These are phyloP conservation scores for Cheirogaleus medius DNA, from an alignment of 2,113 vertebrate species.

Conservation along the genomic window DNA sequence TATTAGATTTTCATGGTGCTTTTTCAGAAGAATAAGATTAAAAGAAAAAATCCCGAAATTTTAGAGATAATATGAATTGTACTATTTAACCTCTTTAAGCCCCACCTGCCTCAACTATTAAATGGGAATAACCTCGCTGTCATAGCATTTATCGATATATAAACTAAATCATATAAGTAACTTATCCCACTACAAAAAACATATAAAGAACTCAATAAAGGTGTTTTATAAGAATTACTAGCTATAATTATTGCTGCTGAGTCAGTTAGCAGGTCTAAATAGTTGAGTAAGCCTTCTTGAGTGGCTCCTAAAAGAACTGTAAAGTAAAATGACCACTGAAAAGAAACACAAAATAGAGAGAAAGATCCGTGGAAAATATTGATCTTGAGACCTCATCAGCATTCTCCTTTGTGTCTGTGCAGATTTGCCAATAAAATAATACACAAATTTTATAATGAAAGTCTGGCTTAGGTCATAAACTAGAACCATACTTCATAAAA, in stretches of 20 bases:
- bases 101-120: neutral
- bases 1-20: neutral
- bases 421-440: constrained; percentile 33
- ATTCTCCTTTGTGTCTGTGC: constrained; percentile 26
- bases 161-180: constrained; percentile 35
- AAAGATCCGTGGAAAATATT: constrained; percentile 34
- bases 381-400: neutral
- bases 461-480: neutral
- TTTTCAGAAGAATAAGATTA: neutral
- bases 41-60: neutral
- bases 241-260: constrained; percentile 27
- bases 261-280: neutral
- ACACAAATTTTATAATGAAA: constrained; percentile 8
- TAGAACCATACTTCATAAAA: constrained; percentile 5
- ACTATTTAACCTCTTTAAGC: neutral
- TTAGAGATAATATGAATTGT: neutral
- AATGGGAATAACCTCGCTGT: neutral
- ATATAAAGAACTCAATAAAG: neutral
- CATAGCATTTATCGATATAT: neutral
- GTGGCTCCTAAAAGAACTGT: neutral
- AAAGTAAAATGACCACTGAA: constrained; percentile 31
- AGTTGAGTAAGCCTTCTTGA: constrained; percentile 1
- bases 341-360: constrained; percentile 27
- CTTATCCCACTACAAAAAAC: neutral
- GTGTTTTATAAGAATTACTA: neutral